Evolutionary conservation across 2,888 invertebrate genomes (phyloP).

Genomic region (Eupeodes luniger): DNA sequence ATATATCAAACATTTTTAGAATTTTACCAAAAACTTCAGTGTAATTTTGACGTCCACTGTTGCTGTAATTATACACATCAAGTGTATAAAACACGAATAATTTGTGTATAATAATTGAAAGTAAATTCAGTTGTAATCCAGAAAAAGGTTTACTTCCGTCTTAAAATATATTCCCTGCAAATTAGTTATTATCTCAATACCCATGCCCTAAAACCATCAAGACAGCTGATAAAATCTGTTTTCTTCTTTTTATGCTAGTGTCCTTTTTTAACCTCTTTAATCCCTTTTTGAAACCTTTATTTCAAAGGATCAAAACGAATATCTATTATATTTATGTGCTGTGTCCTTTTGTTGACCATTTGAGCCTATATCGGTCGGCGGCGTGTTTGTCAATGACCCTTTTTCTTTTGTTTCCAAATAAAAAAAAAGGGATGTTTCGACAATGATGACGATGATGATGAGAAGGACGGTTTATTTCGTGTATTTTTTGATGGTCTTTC

Average conservation of each 20-base stretch:
- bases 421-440: conserved; percentile 37
- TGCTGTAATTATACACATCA: no score
- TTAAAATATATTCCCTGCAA: conserved; percentile 37
- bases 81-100: no score
- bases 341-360: conserved; percentile 41
- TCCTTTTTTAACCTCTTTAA: not conserved
- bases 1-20: no score
- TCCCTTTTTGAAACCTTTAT: not conserved
- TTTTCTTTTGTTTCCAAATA: conserved; percentile 22
- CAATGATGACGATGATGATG: not conserved
- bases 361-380: conserved; percentile 16
- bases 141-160: conserved; percentile 58
- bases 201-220: conserved; percentile 66
- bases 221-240: conserved; percentile 69
- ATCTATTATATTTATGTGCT: conserved; percentile 1
- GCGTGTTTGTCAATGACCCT: conserved; percentile 34
- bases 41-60: no score
- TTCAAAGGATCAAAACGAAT: conserved; percentile 1
- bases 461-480: not conserved
- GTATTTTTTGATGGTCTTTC: not conserved
- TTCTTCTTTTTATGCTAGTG: not conserved
- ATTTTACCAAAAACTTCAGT: no score
- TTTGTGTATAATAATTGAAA: no score
- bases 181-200: conserved; percentile 44
- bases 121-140: not conserved